Base-by-base conservation (phyloP, 2,113 vertebrate genomes). In the Zapus hudsonius region DNA sequence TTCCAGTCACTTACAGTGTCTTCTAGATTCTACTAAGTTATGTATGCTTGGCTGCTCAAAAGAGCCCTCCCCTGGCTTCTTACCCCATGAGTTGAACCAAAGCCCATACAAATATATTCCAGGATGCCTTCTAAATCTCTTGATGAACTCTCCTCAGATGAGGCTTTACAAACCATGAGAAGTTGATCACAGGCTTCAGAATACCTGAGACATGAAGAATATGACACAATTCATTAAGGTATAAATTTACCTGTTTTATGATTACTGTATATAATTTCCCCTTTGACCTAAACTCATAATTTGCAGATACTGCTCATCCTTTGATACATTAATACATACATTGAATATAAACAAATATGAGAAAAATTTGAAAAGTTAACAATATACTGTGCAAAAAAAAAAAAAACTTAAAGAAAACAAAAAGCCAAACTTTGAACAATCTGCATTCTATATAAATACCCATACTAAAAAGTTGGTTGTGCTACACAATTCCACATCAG, bases 371-470 rank as follows among this genome's bases (percentile, higher is more conserved):
- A 98, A 52, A 52, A 98, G 98, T 97, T 97, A 97, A 98, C 97
- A 97, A 96, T 97, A 98, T 95, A 42, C 96, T 98, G 97, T 98
- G 98, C 52, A 52, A 52, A 52, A 52, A 52, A 15, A 52, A 52
- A 52, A 52, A 52, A 52, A 52, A 52, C 52, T 52, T 52, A 7
- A 76, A 67, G 52, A 76, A 38, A 38, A 44, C 17, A 47, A 83
- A 61, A 57, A 81, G 81, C 57, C 75, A 92, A 88, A 95, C 29
- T 96, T 69, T 52, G 97, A 97, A 98, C 96, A 10, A 97, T 93
- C 98, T 98, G 98, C 97, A 98, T 98, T 98, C 98, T 98, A 98
- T 97, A 97, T 98, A 98, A 98, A 97, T 98, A 98, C 98, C 98
- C 98, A 98, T 98, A 98, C 98, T 98, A 98, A 98, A 97, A 98